Evolutionary conservation across 2,113 vertebrate genomes (phyloP).

Genomic region (Antechinus flavipes): DNA sequence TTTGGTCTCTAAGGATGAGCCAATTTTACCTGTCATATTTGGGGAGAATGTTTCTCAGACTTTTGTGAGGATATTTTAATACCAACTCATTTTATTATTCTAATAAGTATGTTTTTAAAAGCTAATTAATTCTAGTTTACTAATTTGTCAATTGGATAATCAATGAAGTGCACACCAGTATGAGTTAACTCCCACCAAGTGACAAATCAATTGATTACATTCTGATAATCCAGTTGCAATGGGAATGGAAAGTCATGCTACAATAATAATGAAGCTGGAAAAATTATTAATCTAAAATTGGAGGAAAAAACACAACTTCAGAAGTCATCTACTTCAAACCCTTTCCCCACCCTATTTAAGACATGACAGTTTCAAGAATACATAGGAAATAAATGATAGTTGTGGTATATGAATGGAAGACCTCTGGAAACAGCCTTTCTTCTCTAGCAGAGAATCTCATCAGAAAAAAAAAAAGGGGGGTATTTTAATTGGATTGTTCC

Average conservation of each 20-base stretch:
- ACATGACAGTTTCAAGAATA: background rate
- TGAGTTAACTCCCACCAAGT: background rate
- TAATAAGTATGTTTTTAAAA: background rate
- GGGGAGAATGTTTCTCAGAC: background rate
- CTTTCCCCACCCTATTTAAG: background rate
- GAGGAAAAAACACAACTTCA: background rate
- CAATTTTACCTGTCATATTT: background rate
- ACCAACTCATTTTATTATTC: background rate
- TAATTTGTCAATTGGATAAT: background rate
- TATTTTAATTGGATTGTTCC: too few relatives aligned
- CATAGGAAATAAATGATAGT: background rate
- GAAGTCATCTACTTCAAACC: background rate
- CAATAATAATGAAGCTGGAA: background rate
- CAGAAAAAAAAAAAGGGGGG: background rate
- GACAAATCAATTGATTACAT: background rate
- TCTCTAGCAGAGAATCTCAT: background rate
- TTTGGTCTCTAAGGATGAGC: background rate
- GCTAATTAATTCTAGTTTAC: background rate
- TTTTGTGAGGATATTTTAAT: background rate
- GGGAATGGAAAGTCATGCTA: background rate
- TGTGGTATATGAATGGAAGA: background rate
- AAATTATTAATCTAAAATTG: background rate
- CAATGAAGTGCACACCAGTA: background rate
- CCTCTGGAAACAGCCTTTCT: background rate
- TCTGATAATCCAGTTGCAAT: background rate